phyloP scores from a whole-genome alignment of 2,797 vertebrate species.

The Notolepis coatsorum region DNA sequence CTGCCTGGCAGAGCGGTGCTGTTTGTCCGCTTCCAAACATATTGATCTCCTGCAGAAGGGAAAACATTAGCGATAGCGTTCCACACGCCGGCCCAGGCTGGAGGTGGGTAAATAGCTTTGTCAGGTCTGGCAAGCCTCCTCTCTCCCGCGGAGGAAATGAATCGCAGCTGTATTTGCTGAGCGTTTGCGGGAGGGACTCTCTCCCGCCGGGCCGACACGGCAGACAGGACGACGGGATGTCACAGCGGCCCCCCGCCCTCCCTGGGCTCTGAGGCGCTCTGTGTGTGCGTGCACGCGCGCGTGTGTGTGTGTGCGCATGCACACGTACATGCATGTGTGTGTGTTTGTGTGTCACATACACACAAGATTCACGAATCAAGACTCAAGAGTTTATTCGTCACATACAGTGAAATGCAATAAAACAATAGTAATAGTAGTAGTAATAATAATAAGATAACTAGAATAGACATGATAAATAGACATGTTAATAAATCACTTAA shows the following conservation, averaged over 20 bases:
- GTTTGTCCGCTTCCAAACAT: slow-evolving; percentile 84
- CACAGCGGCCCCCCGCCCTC: slow-evolving; percentile 29
- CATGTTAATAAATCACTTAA: too few relatives aligned
- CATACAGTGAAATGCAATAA: too few relatives aligned
- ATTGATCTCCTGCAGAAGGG: slow-evolving; percentile 84
- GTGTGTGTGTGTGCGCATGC: slow-evolving; percentile 4
- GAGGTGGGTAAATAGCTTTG: slow-evolving; percentile 80
- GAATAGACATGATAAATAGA: too few relatives aligned
- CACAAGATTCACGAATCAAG: too few relatives aligned
- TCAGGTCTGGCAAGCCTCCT: slow-evolving; percentile 74
- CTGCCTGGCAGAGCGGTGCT: slow-evolving; percentile 68
- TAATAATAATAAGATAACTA: too few relatives aligned
- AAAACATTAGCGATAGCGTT: slow-evolving; percentile 80
- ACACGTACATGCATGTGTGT: slow-evolving; percentile 10
- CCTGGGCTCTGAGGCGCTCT: slow-evolving; percentile 22
- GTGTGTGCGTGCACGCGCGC: not conserved
- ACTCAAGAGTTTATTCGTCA: too few relatives aligned
- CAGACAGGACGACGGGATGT: slow-evolving; percentile 59
- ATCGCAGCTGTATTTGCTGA: slow-evolving; percentile 80
- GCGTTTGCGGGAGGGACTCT: slow-evolving; percentile 69
- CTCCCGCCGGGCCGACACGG: slow-evolving; percentile 67
- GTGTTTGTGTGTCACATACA: not conserved
- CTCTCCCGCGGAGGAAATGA: slow-evolving; percentile 76
- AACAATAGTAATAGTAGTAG: too few relatives aligned
- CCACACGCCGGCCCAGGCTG: slow-evolving; percentile 61